Evolutionary conservation across 1,140 invertebrate species (phyloP).

Genomic region (Brachionus rotundiformis): DNA sequence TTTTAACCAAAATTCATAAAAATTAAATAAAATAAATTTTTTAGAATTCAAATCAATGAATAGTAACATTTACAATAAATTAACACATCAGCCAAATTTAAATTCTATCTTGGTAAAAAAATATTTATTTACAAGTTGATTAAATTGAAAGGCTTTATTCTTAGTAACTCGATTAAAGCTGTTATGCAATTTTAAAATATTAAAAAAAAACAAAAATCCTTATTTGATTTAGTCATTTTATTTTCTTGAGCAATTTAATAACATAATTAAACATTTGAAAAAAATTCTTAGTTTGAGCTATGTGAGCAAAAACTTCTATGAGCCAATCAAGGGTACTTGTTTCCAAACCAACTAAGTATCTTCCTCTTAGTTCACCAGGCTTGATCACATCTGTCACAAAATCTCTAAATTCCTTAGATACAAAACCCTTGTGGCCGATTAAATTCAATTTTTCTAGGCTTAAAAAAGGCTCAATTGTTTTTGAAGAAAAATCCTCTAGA

Average conservation of each 20-base stretch:
- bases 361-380: not conserved
- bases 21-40: too few relatives aligned
- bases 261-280: conserved; percentile 30
- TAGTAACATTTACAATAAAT: too few relatives aligned
- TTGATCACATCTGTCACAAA: not conserved
- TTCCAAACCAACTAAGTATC: conserved; percentile 26
- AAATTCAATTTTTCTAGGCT: conserved; percentile 30
- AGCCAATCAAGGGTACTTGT: conserved; percentile 26
- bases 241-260: conserved; percentile 32
- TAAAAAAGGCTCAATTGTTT: conserved; percentile 22
- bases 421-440: not conserved
- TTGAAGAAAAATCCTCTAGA: not conserved
- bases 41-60: too few relatives aligned
- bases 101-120: not conserved
- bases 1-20: too few relatives aligned
- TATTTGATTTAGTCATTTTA: not conserved
- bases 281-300: conserved; percentile 31
- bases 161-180: not conserved
- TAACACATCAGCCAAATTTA: not conserved
- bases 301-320: conserved; percentile 1
- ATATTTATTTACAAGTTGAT: not conserved
- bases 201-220: not conserved
- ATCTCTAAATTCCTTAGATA: not conserved
- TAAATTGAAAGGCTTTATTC: not conserved
- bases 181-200: not conserved